These are phyloP conservation scores for Drosophila mettleri DNA, from an alignment of 2,888 invertebrate species.

Conservation along the genomic window DNA sequence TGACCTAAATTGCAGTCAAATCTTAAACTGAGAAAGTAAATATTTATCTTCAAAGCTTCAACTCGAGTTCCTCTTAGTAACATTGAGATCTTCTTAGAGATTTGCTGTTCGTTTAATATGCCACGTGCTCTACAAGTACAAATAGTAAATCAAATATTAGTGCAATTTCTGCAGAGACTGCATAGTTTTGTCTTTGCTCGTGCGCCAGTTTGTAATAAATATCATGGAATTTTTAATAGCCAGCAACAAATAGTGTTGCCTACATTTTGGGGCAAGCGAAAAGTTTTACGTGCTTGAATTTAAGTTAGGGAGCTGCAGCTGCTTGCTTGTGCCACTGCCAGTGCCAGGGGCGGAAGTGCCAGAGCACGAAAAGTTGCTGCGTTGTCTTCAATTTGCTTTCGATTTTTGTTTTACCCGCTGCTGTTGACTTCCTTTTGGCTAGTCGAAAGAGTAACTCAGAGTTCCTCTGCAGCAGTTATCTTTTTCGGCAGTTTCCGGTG, in stretches of 20 bases:
- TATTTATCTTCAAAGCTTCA: no score
- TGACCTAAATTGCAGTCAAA: no score
- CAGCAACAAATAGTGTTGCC: slow-evolving; percentile 46
- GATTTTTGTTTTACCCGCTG: slow-evolving; percentile 65
- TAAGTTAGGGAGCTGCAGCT: slow-evolving; percentile 47
- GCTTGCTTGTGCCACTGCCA: neutral
- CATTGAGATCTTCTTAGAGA: neutral
- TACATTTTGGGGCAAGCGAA: slow-evolving; percentile 44
- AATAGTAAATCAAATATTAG: slow-evolving; percentile 43
- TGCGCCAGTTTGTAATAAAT: slow-evolving; percentile 64
- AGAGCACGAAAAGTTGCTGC: slow-evolving; percentile 59
- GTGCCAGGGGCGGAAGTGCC: slow-evolving; percentile 54
- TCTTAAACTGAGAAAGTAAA: no score
- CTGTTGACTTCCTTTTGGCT: slow-evolving; percentile 31
- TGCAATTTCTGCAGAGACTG: slow-evolving; percentile 37
- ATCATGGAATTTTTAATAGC: slow-evolving; percentile 75
- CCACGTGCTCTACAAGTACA: slow-evolving; percentile 9
- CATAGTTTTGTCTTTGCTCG: slow-evolving; percentile 41
- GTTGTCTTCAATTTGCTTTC: slow-evolving; percentile 80
- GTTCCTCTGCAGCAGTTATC: slow-evolving; percentile 34
- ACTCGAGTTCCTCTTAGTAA: neutral
- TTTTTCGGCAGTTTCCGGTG: slow-evolving; percentile 59
- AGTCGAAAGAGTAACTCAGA: slow-evolving; percentile 18
- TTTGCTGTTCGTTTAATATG: slow-evolving; percentile 6
- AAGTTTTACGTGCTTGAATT: slow-evolving; percentile 73